A percentile compares a stretch with the other conserved stretches of the same genome.
phyloP scores from a whole-genome alignment of 2,797 vertebrate genomes.

The Pipistrellus pipistrellus region DNA sequence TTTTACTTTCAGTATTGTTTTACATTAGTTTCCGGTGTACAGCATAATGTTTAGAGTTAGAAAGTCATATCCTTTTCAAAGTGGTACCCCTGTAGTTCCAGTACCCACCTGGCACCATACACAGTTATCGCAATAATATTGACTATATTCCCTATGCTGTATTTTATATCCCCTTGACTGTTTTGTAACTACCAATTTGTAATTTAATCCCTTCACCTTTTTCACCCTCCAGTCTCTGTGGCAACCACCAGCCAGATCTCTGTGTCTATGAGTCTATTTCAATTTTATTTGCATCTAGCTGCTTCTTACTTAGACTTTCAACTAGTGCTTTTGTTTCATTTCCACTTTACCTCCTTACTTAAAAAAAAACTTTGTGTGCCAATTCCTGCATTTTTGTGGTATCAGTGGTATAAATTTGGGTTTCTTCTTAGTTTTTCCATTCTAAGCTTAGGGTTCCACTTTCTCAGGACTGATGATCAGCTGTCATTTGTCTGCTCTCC shows the following conservation, averaged over 20 bases:
- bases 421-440: constrained; percentile 13
- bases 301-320: background rate
- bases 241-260: background rate
- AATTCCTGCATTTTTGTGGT: background rate
- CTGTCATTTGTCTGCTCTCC: background rate
- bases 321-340: background rate
- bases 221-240: background rate
- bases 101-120: background rate
- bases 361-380: background rate
- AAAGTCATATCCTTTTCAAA: background rate
- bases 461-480: background rate
- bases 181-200: background rate
- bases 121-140: rapidly evolving
- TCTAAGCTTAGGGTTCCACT: background rate
- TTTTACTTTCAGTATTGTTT: background rate
- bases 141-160: background rate
- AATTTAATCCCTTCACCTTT: background rate
- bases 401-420: background rate
- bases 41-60: background rate
- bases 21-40: background rate
- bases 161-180: background rate
- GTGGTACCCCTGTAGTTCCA: background rate
- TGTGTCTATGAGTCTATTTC: background rate
- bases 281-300: background rate
- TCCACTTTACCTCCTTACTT: background rate